These are phyloP conservation scores for Aromia moschata DNA, from an alignment of 2,888 invertebrate species.

Conservation along the genomic window DNA sequence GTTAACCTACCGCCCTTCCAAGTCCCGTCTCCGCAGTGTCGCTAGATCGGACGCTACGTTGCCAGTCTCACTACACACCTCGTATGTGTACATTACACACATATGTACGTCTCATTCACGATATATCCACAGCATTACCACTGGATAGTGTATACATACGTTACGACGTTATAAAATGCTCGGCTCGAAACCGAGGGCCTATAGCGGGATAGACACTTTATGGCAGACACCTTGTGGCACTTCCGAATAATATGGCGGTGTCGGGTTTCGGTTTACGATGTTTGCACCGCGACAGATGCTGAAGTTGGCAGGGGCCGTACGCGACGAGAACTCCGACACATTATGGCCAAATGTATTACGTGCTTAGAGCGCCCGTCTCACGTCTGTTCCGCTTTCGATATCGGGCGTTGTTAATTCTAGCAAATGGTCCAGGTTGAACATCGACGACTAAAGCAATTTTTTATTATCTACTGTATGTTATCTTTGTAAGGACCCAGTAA, in stretches of 20 bases:
- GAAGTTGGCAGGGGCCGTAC: conserved; percentile 38
- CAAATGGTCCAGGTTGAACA: too few species aligned
- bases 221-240: conserved; percentile 60
- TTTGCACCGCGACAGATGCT: conserved; percentile 59
- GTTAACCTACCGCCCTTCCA: too few species aligned
- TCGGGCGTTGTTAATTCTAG: too few species aligned
- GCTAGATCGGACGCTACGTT: too few species aligned
- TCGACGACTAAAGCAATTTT: too few species aligned
- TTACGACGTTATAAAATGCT: not conserved
- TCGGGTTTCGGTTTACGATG: conserved; percentile 59
- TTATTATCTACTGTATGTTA: too few species aligned
- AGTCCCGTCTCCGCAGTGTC: too few species aligned
- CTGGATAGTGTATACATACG: not conserved
- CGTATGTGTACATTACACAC: not conserved
- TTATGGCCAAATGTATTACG: conserved; percentile 22
- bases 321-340: conserved; percentile 25
- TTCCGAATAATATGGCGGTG: conserved; percentile 56
- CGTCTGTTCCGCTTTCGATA: conserved; percentile 25
- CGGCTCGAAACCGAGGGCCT: conserved; percentile 3
- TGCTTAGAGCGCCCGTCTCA: conserved; percentile 15
- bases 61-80: too few species aligned
- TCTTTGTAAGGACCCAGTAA: too few species aligned
- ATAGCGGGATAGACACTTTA: conserved; percentile 50
- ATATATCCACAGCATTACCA: not conserved
- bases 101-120: not conserved